Evolutionary conservation across 2,888 invertebrate genomes (phyloP).

Genomic region (Orthonychiurus folsomi): DNA sequence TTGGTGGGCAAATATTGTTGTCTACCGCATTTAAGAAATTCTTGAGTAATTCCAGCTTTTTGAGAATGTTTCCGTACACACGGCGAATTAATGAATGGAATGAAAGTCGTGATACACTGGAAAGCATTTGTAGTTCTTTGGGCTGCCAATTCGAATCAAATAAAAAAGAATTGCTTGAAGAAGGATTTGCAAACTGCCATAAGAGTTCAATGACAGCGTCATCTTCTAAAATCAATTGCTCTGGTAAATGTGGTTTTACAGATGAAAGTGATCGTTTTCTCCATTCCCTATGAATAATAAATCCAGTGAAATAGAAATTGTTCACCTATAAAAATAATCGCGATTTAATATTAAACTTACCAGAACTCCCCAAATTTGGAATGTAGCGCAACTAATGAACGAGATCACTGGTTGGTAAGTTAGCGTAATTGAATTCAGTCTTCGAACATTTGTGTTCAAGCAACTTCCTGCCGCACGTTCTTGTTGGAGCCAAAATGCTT

Average conservation of each 20-base stretch:
- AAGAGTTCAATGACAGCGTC: conserved; percentile 30
- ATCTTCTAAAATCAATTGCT: conserved; percentile 18
- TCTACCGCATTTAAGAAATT: not conserved
- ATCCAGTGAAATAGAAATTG: not conserved
- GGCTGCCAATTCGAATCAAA: conserved; percentile 25
- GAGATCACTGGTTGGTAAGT: conserved; percentile 27
- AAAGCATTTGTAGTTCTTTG: conserved; percentile 20
- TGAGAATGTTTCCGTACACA: not conserved
- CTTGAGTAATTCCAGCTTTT: not conserved
- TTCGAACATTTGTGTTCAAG: conserved; percentile 15
- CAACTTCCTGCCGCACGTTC: conserved; percentile 10
- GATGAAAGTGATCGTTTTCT: conserved; percentile 12
- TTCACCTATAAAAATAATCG: conserved; percentile 8
- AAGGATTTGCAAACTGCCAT: conserved; percentile 25
- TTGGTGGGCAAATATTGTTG: not conserved
- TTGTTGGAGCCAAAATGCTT: conserved; percentile 22
- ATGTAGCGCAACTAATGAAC: conserved; percentile 22
- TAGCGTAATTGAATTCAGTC: conserved; percentile 14
- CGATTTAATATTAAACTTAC: conserved; percentile 17
- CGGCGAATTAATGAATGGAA: not conserved
- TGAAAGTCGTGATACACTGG: conserved; percentile 6
- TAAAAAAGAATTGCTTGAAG: conserved; percentile 17
- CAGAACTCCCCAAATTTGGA: conserved; percentile 33
- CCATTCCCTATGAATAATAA: conserved; percentile 29
- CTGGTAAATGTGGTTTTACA: too few species aligned